Conservation (phyloP, 2,113 vertebrate genomes). For the Paradoxurus hermaphroditus region DNA sequence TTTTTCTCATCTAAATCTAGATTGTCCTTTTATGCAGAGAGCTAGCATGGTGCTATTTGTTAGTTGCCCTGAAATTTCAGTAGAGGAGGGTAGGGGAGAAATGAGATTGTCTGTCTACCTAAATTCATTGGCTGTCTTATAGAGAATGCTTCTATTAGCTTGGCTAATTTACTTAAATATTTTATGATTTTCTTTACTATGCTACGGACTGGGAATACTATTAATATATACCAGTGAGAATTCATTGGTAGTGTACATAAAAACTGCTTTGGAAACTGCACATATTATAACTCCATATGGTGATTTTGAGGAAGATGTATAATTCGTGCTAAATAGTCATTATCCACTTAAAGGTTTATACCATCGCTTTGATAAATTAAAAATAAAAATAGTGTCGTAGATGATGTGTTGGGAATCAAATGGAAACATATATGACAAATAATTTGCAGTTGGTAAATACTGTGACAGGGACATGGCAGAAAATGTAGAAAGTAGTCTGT, state of each 20-base stretch:
- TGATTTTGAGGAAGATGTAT: not conserved
- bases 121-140: not conserved
- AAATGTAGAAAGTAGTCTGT: not conserved
- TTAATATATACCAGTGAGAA: not conserved
- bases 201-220: not conserved
- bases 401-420: not conserved
- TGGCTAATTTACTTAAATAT: not conserved
- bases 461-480: not conserved
- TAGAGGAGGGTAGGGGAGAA: not conserved
- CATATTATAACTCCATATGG: not conserved
- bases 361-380: not conserved
- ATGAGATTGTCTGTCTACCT: not conserved
- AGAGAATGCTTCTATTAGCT: not conserved
- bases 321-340: not conserved
- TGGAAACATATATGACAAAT: not conserved
- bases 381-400: not conserved
- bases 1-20: not conserved
- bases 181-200: not conserved
- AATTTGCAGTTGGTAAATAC: not conserved
- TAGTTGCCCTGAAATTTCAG: not conserved
- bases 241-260: not conserved
- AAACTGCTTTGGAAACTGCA: not conserved
- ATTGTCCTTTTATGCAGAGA: not conserved
- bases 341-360: not conserved
- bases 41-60: not conserved